phyloP scores from a whole-genome alignment of 2,797 vertebrate species.

The Anisognathus igniventris region DNA sequence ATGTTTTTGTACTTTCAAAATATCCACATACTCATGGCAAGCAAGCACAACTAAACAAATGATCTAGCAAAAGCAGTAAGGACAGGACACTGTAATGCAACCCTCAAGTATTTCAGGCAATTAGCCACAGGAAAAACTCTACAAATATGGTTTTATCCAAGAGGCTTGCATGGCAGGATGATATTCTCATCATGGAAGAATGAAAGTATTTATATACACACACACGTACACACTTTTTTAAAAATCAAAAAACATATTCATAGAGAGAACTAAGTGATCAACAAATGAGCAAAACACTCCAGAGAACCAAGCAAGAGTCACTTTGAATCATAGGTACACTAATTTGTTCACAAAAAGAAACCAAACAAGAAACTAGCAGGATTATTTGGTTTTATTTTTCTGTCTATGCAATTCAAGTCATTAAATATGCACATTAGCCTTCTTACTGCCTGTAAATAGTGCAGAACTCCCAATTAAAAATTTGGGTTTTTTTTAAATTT shows the following conservation, averaged over 20 bases:
- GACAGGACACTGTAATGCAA: not conserved
- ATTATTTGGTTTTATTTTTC: not conserved
- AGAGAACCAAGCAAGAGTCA: not conserved
- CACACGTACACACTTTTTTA: accelerated
- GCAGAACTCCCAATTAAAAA: not conserved
- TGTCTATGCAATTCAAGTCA: not conserved
- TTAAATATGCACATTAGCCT: not conserved
- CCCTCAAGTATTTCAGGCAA: not conserved
- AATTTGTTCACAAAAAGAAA: not conserved
- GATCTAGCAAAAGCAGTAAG: not conserved
- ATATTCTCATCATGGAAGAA: not conserved
- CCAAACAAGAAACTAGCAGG: not conserved
- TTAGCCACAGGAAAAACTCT: not conserved
- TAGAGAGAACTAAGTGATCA: not conserved
- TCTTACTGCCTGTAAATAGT: not conserved
- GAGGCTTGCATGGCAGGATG: not conserved
- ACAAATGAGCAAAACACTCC: not conserved
- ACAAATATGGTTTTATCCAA: not conserved
- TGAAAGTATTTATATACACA: not conserved
- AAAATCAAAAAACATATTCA: not conserved
- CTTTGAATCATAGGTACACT: not conserved
- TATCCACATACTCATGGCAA: not conserved
- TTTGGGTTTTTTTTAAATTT: accelerated
- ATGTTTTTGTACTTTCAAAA: not conserved
- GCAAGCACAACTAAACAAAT: not conserved